phyloP scores from a whole-genome alignment of 2,113 vertebrate genomes.

The Leptobrachium ailaonicum region DNA sequence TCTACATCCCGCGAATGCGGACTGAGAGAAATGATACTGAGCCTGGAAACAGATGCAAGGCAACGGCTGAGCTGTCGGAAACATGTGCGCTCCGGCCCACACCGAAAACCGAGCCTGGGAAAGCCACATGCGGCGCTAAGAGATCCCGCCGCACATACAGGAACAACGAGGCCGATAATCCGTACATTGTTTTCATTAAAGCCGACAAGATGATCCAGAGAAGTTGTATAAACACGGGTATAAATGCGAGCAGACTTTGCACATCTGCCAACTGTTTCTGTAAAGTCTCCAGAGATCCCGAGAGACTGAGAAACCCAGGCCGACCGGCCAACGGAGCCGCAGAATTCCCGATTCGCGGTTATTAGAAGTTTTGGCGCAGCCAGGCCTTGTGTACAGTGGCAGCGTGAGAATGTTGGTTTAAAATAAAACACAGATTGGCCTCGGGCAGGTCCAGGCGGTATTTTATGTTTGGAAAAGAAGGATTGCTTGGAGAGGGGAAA shows the following conservation, averaged over 20 bases:
- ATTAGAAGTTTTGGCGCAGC: conserved; percentile 66
- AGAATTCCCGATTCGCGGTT: conserved; percentile 71
- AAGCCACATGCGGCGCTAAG: neutral
- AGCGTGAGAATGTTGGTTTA: conserved; percentile 77
- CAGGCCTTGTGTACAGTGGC: conserved; percentile 63
- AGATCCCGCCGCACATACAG: neutral
- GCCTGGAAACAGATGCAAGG: neutral
- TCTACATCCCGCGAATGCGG: neutral
- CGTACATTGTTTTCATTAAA: conserved; percentile 1
- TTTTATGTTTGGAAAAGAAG: neutral
- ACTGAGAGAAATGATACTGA: neutral
- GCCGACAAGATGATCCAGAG: neutral
- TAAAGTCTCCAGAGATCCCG: conserved; percentile 64
- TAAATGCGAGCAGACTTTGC: conserved; percentile 65
- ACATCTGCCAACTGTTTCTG: conserved; percentile 75
- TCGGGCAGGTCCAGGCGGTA: conserved; percentile 64
- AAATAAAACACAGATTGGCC: conserved; percentile 67
- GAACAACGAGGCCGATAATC: conserved; percentile 11
- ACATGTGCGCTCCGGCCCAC: neutral
- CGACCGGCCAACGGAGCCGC: conserved; percentile 67
- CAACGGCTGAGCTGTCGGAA: neutral
- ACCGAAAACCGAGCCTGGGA: neutral
- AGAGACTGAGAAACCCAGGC: conserved; percentile 58
- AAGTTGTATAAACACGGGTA: conserved; percentile 20
- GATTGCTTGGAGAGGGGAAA: neutral